Evolutionary conservation across 2,797 vertebrate genomes (phyloP).

Genomic region (Parauchenoglanis ngamensis): DNA sequence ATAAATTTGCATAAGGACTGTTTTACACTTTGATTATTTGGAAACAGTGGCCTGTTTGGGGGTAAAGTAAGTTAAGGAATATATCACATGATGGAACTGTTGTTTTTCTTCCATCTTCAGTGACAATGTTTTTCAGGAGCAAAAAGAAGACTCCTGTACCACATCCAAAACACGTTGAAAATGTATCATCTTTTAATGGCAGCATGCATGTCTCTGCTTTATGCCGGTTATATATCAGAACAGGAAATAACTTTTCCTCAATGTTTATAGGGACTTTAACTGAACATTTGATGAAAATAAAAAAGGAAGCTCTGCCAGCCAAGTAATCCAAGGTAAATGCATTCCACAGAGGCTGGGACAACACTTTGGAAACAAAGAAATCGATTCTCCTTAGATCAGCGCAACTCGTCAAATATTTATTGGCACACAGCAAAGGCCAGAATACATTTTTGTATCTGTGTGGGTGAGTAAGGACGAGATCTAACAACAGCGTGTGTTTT

Average conservation of each 20-base stretch:
- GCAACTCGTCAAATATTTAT: conserved; percentile 45
- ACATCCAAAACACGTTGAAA: conserved; percentile 7
- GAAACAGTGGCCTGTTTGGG: neutral
- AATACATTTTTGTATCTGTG: conserved; percentile 41
- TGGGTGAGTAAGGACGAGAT: conserved; percentile 19
- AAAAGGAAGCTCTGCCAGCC: conserved; percentile 72
- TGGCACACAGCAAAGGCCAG: conserved; percentile 50
- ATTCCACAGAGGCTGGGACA: conserved; percentile 70
- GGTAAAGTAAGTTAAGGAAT: neutral
- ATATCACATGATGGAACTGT: neutral
- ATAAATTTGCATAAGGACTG: neutral
- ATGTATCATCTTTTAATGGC: conserved; percentile 25
- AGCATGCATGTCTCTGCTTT: conserved; percentile 2
- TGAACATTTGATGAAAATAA: conserved; percentile 69
- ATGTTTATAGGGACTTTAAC: conserved; percentile 53
- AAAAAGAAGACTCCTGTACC: conserved; percentile 1
- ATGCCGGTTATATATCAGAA: conserved; percentile 25
- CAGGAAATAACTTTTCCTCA: conserved; percentile 26
- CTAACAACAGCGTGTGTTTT: conserved; percentile 26
- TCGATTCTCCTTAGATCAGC: conserved; percentile 65
- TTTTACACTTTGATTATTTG: neutral
- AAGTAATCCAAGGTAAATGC: conserved; percentile 75
- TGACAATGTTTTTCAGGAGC: neutral
- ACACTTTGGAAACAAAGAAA: conserved; percentile 69
- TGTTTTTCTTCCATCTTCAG: conserved; percentile 10